phyloP scores from a whole-genome alignment of 2,113 vertebrate species.

The Piaya cayana region DNA sequence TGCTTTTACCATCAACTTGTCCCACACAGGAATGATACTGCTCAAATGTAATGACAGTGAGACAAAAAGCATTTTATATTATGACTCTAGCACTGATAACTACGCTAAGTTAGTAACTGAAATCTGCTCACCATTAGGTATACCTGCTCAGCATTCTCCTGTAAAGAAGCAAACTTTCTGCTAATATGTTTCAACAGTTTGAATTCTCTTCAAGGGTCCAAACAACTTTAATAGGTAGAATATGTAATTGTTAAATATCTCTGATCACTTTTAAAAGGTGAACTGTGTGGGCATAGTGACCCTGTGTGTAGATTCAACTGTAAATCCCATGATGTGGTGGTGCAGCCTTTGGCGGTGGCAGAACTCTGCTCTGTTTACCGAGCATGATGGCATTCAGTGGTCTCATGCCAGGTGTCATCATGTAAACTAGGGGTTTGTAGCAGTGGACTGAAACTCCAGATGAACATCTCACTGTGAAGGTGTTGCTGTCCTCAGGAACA shows the following conservation, averaged over 20 bases:
- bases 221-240: background rate
- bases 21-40: background rate
- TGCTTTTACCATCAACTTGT: background rate
- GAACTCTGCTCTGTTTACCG: background rate
- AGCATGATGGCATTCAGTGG: no score
- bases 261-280: background rate
- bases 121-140: background rate
- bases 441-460: background rate
- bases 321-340: accelerated
- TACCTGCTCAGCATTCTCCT: background rate
- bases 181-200: background rate
- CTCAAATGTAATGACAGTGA: accelerated
- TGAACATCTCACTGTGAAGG: background rate
- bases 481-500: background rate
- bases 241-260: background rate
- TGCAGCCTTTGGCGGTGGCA: background rate
- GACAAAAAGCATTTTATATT: background rate
- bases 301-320: background rate
- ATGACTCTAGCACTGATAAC: background rate
- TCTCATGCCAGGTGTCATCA: accelerated
- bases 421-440: background rate
- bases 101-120: background rate
- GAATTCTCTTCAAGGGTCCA: background rate
- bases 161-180: background rate
- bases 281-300: accelerated